Percentiles rank a stretch among this genome's conserved stretches.
Conservation (phyloP, 2,113 vertebrate genomes). For the Siphamia tubifer region DNA sequence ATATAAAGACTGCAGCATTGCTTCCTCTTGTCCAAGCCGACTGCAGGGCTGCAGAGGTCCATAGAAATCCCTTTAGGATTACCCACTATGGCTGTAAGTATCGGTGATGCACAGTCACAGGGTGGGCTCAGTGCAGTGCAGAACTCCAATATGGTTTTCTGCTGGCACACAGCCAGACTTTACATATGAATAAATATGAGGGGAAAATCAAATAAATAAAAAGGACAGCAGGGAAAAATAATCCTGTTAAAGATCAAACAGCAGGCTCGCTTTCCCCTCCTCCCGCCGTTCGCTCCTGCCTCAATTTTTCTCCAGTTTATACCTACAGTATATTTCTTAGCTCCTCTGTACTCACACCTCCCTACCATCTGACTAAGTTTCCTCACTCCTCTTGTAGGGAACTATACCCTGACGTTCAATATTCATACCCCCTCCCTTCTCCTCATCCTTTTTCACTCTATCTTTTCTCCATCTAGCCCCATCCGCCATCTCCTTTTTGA, state of each 20-base stretch:
- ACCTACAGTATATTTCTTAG: conserved; percentile 34
- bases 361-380: conserved; percentile 10
- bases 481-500: conserved; percentile 53
- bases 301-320: conserved; percentile 58
- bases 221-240: conserved; percentile 64
- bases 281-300: conserved; percentile 33
- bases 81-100: conserved; percentile 32
- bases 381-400: neutral
- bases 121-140: conserved; percentile 38
- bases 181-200: conserved; percentile 74
- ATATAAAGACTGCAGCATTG: neutral
- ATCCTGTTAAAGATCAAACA: conserved; percentile 81
- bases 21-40: neutral
- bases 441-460: conserved; percentile 12
- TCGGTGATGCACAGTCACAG: conserved; percentile 44
- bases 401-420: conserved; percentile 25
- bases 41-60: conserved; percentile 24
- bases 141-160: conserved; percentile 34
- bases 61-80: conserved; percentile 53
- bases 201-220: conserved; percentile 72
- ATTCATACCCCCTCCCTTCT: conserved; percentile 24
- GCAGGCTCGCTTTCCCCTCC: conserved; percentile 44
- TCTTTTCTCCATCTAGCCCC: conserved; percentile 19
- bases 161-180: conserved; percentile 57
- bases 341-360: conserved; percentile 1